A percentile compares a stretch with the other conserved stretches of the same genome.
Evolutionary conservation across 2,113 vertebrate species (phyloP).

Genomic region (Nothocercus nigrocapillus): DNA sequence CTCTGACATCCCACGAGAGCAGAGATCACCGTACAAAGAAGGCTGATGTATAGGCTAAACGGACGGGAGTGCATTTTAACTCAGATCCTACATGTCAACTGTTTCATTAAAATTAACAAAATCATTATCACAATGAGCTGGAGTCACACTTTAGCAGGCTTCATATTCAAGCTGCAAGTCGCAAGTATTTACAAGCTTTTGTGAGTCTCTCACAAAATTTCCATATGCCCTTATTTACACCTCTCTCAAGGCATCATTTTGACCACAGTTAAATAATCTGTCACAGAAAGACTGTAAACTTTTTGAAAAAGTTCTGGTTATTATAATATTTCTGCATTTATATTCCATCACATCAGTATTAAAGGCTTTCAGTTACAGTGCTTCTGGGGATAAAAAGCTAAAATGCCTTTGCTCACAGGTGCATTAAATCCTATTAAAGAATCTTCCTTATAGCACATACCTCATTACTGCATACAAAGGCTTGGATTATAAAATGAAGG

Average conservation of each 20-base stretch:
- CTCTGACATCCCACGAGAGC: not conserved
- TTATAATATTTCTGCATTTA: constrained; percentile 88
- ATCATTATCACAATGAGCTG: constrained; percentile 14
- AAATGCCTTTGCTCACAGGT: constrained; percentile 88
- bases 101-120: constrained; percentile 37
- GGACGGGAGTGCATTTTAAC: not conserved
- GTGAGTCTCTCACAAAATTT: constrained; percentile 62
- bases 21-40: not conserved
- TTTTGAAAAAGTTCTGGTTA: constrained; percentile 82
- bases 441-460: constrained; percentile 87
- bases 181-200: constrained; percentile 65
- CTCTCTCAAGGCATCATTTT: constrained; percentile 78
- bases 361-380: constrained; percentile 85
- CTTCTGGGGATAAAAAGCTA: constrained; percentile 86
- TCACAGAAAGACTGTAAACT: constrained; percentile 84
- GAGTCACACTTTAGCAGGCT: constrained; percentile 27
- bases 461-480: constrained; percentile 88
- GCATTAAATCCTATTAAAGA: constrained; percentile 90
- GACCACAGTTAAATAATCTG: constrained; percentile 81
- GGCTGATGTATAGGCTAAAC: not conserved
- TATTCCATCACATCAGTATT: constrained; percentile 87
- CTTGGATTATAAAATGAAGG: constrained; percentile 86
- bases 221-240: constrained; percentile 78
- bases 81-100: not conserved
- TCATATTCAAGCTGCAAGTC: constrained; percentile 38